phyloP scores from a whole-genome alignment of 2,113 vertebrate species.

The Cyprinus carpio region DNA sequence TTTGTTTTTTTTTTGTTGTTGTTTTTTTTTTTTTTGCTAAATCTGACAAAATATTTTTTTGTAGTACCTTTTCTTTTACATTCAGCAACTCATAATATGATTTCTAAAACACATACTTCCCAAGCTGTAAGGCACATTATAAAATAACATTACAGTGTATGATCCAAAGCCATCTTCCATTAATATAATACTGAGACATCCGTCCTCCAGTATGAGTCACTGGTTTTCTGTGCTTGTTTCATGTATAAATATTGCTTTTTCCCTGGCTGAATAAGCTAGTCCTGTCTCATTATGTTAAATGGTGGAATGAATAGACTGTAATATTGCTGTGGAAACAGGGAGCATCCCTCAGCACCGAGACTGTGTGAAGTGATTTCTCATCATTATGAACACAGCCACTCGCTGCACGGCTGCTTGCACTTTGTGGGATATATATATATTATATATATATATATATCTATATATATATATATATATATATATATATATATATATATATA shows the following conservation, averaged over 20 bases:
- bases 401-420: background rate
- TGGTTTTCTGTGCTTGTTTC: background rate
- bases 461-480: background rate
- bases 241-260: constrained; percentile 43
- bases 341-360: constrained; percentile 12
- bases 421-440: background rate
- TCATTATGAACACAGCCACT: constrained; percentile 20
- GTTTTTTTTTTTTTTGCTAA: too few species aligned
- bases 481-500: background rate
- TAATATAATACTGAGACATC: background rate
- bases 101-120: background rate
- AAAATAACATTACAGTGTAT: background rate
- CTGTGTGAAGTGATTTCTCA: constrained; percentile 30
- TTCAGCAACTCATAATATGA: background rate
- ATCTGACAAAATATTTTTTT: background rate
- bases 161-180: background rate
- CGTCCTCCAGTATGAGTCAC: background rate
- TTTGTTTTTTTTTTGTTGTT: too few species aligned
- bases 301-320: constrained; percentile 34
- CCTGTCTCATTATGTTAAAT: constrained; percentile 13
- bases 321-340: constrained; percentile 21
- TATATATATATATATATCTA: background rate
- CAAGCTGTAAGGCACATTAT: background rate
- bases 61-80: background rate
- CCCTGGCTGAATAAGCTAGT: constrained; percentile 16